Conservation (phyloP, 2,113 vertebrate species). For the Corythaixoides concolor region DNA sequence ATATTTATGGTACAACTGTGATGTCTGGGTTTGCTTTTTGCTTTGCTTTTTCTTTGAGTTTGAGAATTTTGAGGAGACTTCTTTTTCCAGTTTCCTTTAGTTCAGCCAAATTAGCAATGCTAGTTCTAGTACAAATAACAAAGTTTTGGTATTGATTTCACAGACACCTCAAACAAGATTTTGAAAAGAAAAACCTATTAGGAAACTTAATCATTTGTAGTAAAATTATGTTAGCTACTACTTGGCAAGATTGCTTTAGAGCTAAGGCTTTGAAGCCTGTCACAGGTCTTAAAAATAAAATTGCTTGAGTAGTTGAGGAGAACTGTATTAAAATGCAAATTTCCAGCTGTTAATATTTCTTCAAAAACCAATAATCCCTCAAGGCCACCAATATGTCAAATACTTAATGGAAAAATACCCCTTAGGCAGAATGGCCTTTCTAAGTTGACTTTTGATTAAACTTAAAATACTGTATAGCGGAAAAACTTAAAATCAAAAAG, state of each 20-base stretch:
- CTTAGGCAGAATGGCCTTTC: constrained; percentile 92
- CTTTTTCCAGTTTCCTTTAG: constrained; percentile 1
- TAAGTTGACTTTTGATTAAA: constrained; percentile 98
- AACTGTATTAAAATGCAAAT: constrained; percentile 99
- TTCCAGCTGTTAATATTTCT: constrained; percentile 99
- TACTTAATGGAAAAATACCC: constrained; percentile 99
- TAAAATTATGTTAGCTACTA: constrained; percentile 80
- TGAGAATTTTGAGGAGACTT: not conserved
- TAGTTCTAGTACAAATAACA: constrained; percentile 63
- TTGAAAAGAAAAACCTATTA: constrained; percentile 73
- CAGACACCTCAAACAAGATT: constrained; percentile 71
- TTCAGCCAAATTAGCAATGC: constrained; percentile 65
- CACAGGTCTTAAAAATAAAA: constrained; percentile 94
- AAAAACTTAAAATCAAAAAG: constrained; percentile 79
- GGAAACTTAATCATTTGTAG: constrained; percentile 80
- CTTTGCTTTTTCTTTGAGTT: not conserved
- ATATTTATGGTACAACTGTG: not conserved
- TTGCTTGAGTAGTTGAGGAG: constrained; percentile 94
- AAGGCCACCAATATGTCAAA: constrained; percentile 99
- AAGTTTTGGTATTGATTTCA: constrained; percentile 79
- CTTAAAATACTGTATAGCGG: constrained; percentile 87
- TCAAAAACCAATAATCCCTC: constrained; percentile 99
- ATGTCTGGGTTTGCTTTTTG: not conserved
- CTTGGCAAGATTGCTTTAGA: constrained; percentile 86
- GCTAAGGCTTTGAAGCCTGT: constrained; percentile 87